phyloP scores from a whole-genome alignment of 1,140 invertebrate genomes.

The Papilio xuthus region DNA sequence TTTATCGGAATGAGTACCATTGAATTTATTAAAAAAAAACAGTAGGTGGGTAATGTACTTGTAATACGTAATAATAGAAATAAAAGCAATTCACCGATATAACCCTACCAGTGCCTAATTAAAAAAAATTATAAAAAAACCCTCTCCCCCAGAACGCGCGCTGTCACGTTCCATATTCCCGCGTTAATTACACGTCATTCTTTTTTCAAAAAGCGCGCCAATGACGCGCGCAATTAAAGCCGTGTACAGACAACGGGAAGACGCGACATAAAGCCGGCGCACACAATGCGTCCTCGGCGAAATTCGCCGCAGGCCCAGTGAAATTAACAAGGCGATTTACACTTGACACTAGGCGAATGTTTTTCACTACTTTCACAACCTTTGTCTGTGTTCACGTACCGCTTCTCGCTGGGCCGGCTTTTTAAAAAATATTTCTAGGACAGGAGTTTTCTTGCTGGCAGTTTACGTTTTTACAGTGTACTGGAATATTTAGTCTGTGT shows the following conservation, averaged over 20 bases:
- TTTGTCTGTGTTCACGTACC: conserved; percentile 54
- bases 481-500: conserved; percentile 56
- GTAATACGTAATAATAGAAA: conserved; percentile 53
- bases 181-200: conserved; percentile 81
- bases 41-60: conserved; percentile 44
- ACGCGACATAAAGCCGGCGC: conserved; percentile 79
- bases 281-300: conserved; percentile 80
- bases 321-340: conserved; percentile 82
- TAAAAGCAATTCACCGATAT: conserved; percentile 66
- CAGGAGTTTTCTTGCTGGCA: conserved; percentile 43
- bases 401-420: conserved; percentile 47
- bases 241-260: conserved; percentile 80
- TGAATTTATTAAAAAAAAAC: conserved; percentile 37
- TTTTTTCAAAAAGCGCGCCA: conserved; percentile 80
- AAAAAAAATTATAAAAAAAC: conserved; percentile 77
- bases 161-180: conserved; percentile 81
- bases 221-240: conserved; percentile 81
- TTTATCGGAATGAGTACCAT: too few relatives aligned
- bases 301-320: conserved; percentile 78
- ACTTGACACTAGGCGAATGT: conserved; percentile 78
- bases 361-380: conserved; percentile 74
- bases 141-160: conserved; percentile 75
- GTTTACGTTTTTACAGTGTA: conserved; percentile 35
- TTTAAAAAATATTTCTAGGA: conserved; percentile 42
- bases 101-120: conserved; percentile 77